A percentile compares a stretch with the other conserved stretches of the same genome.
These are phyloP conservation scores for Pteropus alecto DNA, from an alignment of 2,113 vertebrate genomes.

Conservation along the genomic window DNA sequence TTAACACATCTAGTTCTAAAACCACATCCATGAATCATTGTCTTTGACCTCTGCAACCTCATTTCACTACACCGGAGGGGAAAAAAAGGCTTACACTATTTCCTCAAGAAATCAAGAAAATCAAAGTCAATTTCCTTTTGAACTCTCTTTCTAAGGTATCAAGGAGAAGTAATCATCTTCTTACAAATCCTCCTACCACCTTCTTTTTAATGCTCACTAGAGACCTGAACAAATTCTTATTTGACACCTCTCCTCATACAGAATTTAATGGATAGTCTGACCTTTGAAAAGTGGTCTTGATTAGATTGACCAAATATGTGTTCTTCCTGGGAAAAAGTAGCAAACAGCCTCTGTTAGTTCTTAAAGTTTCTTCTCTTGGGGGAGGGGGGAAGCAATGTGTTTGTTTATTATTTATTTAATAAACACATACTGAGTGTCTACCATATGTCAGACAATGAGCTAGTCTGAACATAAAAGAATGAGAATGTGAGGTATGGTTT, in stretches of 20 bases:
- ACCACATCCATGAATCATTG: conserved; percentile 46
- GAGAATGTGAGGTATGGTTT: rapidly evolving
- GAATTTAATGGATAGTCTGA: neutral
- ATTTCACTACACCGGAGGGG: conserved; percentile 46
- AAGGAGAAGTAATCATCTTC: conserved; percentile 53
- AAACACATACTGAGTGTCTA: neutral
- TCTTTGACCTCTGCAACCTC: conserved; percentile 61
- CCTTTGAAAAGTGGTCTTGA: conserved; percentile 6
- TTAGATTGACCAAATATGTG: neutral
- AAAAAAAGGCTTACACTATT: conserved; percentile 16
- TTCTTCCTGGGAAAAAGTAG: neutral
- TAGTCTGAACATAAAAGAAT: neutral
- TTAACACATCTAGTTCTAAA: neutral
- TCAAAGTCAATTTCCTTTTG: conserved; percentile 68
- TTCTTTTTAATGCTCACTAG: neutral
- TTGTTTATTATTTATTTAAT: neutral
- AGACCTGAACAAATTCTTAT: neutral
- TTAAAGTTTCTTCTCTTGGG: neutral
- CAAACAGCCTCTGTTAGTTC: neutral
- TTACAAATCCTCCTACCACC: neutral
- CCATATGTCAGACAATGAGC: rapidly evolving
- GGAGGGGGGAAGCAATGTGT: neutral
- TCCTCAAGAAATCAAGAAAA: conserved; percentile 64
- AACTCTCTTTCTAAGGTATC: conserved; percentile 23
- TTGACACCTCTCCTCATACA: neutral